Evolutionary conservation across 2,797 vertebrate genomes (phyloP), one percentile per base, ranked within the genome.

Genomic region (Cossypha niveicapilla): DNA sequence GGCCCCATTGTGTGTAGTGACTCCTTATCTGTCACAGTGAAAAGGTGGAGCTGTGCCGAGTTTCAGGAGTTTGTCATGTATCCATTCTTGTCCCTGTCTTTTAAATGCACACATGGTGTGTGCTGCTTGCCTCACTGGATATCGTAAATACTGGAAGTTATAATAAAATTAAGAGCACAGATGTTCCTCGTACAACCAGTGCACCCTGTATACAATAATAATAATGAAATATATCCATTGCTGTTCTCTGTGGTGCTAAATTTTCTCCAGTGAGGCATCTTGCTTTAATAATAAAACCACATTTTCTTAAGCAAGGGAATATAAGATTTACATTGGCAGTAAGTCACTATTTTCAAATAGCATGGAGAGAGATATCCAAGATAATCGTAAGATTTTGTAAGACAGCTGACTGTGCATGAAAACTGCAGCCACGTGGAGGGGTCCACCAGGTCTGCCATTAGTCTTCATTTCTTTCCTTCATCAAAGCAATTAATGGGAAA

Each of bases 101-200:
- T 78, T 61, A 81, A 42, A 68, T 30, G 58, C 58, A 54, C 34
- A 32, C 73, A 51, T 56, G 58, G 47, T 77, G 39, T n/a, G 9
- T 83, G 41, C 63, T 89, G 67, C 82, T 76, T 96, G 80, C 83
- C 86, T 96, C 47, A 21, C 84, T 93, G 76, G 84, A 77, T 94
- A 53, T 93, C 68, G 11, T 96, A 96, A 97, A 96, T 96, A 95
- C 42, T 79, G 68, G 47, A 87, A 92, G 73, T 96, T 95, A 95
- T 65, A 96, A 96, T 95, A 95, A 96, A 96, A 96, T 96, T 95
- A 96, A 79, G 81, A 95, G 94, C 93, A 96, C 95, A 97, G 96
- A 96, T 97, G 96, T 95, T 97, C 70, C 87, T 95, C 95, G 93
- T 94, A 91, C 90, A 95, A 94, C 71, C 90, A 72, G 67, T 90